Evolutionary conservation across 2,797 vertebrate genomes (phyloP), one percentile per base, ranked within the genome.

Genomic region (Discoglossus pictus): DNA sequence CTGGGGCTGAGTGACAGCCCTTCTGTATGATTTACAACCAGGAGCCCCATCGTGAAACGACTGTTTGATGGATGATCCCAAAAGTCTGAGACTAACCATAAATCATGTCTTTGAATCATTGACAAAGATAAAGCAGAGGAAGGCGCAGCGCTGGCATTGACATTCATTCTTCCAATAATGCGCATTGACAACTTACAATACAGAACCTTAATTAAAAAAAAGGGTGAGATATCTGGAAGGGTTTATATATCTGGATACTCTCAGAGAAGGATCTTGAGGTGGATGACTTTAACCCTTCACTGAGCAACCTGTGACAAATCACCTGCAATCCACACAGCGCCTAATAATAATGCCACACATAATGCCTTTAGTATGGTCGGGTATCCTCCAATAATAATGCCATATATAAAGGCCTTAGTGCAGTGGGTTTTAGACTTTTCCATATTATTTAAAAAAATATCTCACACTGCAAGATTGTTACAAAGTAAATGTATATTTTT

Each of bases 71-170:
- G 96, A 98, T 98, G 95, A 97, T 92, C 93, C 94, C 92, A 94
- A 94, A 95, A 98, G 96, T 96, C 93, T 91, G 94, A 94, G 94
- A 94, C 90, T 87, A 93, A 94, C 95, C 95, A 98, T 98, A 98
- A 99, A 98, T 99, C 97, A 99, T 97, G 97, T 98, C 95, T 98
- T 95, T 97, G 95, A 96, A 94, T 95, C 95, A 97, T 96, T 98
- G 97, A 99, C 95, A 98, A 91, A 99, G 97, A 98, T 98, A 97
- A 96, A 98, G 94, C 94, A 98, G 95, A 91, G 91, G 92, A 91
- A 93, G 93, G 91, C 93, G 93, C 94, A 90, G 92, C 93, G 89
- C 90, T 93, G 95, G 92, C 95, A 94, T 94, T 95, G 95, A 95
- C 93, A 95, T 92, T 96, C 96, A 97, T 95, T 97, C 94, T 95